These are phyloP conservation scores for Conops quadrifasciatus DNA, from an alignment of 2,888 invertebrate genomes.

Conservation along the genomic window DNA sequence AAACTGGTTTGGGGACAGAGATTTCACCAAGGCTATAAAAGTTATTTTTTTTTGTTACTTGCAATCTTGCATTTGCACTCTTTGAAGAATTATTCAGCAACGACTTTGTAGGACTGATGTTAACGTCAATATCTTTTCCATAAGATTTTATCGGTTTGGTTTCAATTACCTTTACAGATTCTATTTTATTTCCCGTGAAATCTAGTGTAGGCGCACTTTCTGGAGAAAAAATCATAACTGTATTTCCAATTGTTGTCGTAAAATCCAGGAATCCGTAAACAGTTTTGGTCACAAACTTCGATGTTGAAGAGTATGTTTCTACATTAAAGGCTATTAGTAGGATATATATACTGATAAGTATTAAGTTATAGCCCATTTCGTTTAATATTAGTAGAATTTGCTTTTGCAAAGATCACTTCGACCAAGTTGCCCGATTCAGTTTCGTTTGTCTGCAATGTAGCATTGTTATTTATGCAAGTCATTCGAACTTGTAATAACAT, in stretches of 20 bases:
- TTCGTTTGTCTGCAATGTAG: neutral
- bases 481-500: neutral
- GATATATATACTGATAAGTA: neutral
- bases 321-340: conserved; percentile 1
- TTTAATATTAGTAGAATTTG: too few relatives aligned
- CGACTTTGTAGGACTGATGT: conserved; percentile 52
- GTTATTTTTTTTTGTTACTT: conserved; percentile 25
- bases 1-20: neutral
- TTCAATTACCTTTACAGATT: conserved; percentile 48
- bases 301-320: neutral
- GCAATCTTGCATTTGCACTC: conserved; percentile 20
- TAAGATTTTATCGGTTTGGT: conserved; percentile 51
- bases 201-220: conserved; percentile 73
- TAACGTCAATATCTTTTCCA: conserved; percentile 42
- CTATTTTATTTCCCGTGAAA: conserved; percentile 3
- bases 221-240: conserved; percentile 94
- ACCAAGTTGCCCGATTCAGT: neutral
- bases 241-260: conserved; percentile 92
- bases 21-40: conserved; percentile 14
- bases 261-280: conserved; percentile 94
- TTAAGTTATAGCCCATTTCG: neutral
- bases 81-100: conserved; percentile 40
- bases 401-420: too few relatives aligned
- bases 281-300: conserved; percentile 78
- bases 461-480: neutral